Evolutionary conservation across 2,113 vertebrate species (phyloP).

Genomic region (Copsychus sechellarum): DNA sequence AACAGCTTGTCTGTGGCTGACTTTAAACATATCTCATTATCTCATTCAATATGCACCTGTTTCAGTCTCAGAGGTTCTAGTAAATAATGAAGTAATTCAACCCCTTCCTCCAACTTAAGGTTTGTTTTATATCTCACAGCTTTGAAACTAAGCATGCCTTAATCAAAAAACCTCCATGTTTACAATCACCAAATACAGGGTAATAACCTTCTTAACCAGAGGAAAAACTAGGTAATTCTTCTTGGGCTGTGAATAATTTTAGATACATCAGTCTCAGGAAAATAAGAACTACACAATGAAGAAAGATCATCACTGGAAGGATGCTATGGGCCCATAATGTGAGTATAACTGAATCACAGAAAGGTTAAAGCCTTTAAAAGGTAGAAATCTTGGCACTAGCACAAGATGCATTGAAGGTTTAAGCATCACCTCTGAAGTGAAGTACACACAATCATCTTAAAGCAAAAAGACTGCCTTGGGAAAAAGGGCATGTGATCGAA

Average conservation of each 20-base stretch:
- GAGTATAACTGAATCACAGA: background rate
- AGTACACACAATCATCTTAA: background rate
- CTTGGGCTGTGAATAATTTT: background rate
- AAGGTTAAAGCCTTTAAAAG: background rate
- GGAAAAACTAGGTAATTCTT: background rate
- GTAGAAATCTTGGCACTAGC: background rate
- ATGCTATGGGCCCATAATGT: background rate
- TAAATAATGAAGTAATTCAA: background rate
- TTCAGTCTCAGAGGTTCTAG: background rate
- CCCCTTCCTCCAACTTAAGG: background rate
- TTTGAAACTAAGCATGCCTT: background rate
- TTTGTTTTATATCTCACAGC: background rate
- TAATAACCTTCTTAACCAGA: background rate
- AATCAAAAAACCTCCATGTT: background rate
- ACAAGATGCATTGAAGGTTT: background rate
- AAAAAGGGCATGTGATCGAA: background rate
- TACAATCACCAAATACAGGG: background rate
- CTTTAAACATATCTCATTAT: background rate
- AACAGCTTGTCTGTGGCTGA: background rate
- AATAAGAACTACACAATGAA: background rate
- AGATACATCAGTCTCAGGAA: background rate
- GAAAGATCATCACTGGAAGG: background rate
- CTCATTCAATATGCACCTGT: background rate
- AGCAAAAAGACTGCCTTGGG: background rate
- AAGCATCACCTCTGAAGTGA: background rate